A percentile compares a stretch with the other conserved stretches of the same genome.
Evolutionary conservation across 2,797 vertebrate genomes (phyloP).

Genomic region (Syncerus caffer): DNA sequence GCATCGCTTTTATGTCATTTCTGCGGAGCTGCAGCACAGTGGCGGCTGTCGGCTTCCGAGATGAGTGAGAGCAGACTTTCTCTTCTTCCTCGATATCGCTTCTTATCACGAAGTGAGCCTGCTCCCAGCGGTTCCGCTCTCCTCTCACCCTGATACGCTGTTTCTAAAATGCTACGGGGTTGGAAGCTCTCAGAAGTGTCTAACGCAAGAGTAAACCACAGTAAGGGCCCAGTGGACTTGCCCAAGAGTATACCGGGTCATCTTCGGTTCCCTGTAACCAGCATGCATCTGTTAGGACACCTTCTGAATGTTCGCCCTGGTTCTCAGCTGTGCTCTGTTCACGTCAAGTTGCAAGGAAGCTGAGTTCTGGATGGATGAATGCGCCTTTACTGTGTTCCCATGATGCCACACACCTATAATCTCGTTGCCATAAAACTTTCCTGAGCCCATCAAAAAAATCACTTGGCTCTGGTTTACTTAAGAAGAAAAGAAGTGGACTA

Average conservation of each 20-base stretch:
- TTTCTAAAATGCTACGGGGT: background rate
- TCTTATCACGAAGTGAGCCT: background rate
- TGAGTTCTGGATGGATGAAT: background rate
- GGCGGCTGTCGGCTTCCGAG: rapidly evolving
- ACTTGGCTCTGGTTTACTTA: background rate
- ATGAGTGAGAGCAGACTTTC: background rate
- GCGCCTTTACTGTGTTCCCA: background rate
- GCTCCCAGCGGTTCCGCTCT: background rate
- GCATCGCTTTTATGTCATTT: too few relatives aligned
- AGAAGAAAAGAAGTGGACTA: background rate
- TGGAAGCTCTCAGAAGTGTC: background rate
- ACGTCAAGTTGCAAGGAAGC: background rate
- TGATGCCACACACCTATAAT: background rate
- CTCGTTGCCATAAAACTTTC: background rate
- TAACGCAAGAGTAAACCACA: background rate
- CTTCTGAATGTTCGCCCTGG: background rate
- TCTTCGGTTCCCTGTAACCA: background rate
- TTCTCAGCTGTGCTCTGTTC: background rate
- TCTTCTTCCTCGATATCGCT: background rate
- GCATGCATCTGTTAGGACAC: background rate
- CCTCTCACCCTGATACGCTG: background rate
- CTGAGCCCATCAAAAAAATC: background rate
- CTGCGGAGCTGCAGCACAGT: background rate
- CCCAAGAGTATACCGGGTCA: background rate
- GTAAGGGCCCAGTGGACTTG: background rate